These are phyloP conservation scores for Atta colombica DNA, from an alignment of 1,140 invertebrate genomes.

Conservation along the genomic window DNA sequence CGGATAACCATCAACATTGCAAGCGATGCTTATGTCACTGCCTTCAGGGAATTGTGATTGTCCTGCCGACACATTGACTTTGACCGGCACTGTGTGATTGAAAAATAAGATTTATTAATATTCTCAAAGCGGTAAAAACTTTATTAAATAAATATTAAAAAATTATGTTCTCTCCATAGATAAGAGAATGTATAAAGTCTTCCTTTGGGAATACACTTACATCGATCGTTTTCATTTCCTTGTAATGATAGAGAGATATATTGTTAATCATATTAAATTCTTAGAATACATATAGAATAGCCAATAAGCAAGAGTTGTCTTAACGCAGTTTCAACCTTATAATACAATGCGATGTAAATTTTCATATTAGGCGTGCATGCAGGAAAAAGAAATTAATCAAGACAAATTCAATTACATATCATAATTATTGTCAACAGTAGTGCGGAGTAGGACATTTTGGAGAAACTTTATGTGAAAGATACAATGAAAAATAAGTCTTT, in stretches of 20 bases:
- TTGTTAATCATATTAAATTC: slow-evolving; percentile 8
- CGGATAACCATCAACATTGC: slow-evolving; percentile 92
- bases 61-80: slow-evolving; percentile 87
- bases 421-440: neutral
- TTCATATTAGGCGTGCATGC: slow-evolving; percentile 18
- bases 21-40: slow-evolving; percentile 90
- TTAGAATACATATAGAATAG: slow-evolving; percentile 18
- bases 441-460: neutral
- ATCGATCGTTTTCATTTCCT: neutral
- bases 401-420: slow-evolving; percentile 3
- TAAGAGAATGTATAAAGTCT: neutral
- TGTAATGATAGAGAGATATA: neutral
- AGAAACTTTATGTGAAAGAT: neutral
- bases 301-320: slow-evolving; percentile 10
- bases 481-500: neutral
- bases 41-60: slow-evolving; percentile 88
- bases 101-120: slow-evolving; percentile 4
- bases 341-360: slow-evolving; percentile 6
- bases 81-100: slow-evolving; percentile 87
- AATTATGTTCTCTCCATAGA: neutral
- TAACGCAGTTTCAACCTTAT: neutral
- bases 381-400: neutral
- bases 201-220: neutral
- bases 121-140: neutral
- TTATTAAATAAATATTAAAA: neutral